Base-by-base conservation (phyloP, 2,888 invertebrate species). In the Nephrotoma appendiculata region DNA sequence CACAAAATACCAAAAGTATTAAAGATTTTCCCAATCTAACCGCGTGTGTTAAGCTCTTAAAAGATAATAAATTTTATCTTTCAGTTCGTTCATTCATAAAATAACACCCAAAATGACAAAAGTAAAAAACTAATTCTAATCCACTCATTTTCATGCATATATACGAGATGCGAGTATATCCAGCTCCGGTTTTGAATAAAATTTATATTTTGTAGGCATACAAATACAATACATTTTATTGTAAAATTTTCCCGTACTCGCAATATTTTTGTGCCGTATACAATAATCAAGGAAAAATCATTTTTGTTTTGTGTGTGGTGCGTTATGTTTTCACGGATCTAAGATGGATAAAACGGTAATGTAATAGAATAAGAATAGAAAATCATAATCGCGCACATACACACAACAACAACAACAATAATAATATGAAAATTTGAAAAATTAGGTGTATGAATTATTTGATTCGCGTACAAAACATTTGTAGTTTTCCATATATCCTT, bases 361-460 rank as follows among this genome's bases (percentile, higher is more conserved):
- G 12, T 71, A 71, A 71, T 71, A 71, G 71, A 31, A 57, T 57
- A 57, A 57, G 52, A 57, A 57, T 57, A 57, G 6, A 57, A 57
- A 57, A 57, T 57, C 52, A 57, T 57, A 57, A 57, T 57, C 52
- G 44, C 2, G 52, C 7, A 57, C 15, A 57, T 31, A 6, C n/a
- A n/a, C 15, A 15, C 31, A n/a, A 15, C 15, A 71, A 31, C 71
- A 71, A 31, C 71, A 71, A 71, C 31, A 71, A 71, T 9, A 9
- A 19, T 31, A 71, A 31, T 31, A 31, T 31, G 31, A 71, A 71
- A 71, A 71, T 31, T 31, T 71, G 71, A 71, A 84, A 84, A 84
- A 84, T 42, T 84, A 42, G 84, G 84, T 84, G 43, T 43, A 84
- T 84, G 84, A 84, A 84, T 84, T 84, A 84, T 84, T 84, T 84